Conservation (phyloP, 2,888 invertebrate species). For the Cerceris ruficornis region DNA sequence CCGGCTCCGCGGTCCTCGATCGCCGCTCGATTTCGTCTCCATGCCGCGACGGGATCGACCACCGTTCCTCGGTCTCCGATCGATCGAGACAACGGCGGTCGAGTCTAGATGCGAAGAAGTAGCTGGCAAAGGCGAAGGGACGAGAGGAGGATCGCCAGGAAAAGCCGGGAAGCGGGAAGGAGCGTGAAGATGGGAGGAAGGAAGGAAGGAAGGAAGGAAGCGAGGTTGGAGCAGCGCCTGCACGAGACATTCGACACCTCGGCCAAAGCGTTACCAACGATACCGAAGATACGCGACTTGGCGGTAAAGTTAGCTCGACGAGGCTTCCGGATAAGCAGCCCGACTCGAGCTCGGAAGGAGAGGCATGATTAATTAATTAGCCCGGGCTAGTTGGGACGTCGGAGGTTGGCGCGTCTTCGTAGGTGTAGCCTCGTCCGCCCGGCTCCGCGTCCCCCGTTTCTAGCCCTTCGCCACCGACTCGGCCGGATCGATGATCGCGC, state of each 20-base stretch:
- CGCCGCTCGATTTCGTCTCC: not conserved
- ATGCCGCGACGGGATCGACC: too few relatives aligned
- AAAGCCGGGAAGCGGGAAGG: slow-evolving; percentile 20
- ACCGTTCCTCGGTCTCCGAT: too few relatives aligned
- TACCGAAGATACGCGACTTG: slow-evolving; percentile 81
- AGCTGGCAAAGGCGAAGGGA: slow-evolving; percentile 58
- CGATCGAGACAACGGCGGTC: not conserved
- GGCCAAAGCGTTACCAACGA: slow-evolving; percentile 77
- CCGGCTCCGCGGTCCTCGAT: not conserved
- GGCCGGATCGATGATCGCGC: slow-evolving; percentile 51
- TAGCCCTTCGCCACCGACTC: slow-evolving; percentile 36
- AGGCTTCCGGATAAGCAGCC: slow-evolving; percentile 76
- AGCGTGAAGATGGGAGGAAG: slow-evolving; percentile 4
- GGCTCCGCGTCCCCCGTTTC: slow-evolving; percentile 24
- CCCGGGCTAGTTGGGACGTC: slow-evolving; percentile 76
- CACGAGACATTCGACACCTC: slow-evolving; percentile 80
- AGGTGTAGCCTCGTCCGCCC: slow-evolving; percentile 32
- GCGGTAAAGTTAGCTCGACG: slow-evolving; percentile 77
- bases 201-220: slow-evolving; percentile 46
- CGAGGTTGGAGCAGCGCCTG: slow-evolving; percentile 73
- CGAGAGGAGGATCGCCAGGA: slow-evolving; percentile 36
- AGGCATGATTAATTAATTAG: slow-evolving; percentile 82
- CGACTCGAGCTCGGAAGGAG: slow-evolving; percentile 71
- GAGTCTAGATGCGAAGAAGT: slow-evolving; percentile 72
- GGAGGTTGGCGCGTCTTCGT: slow-evolving; percentile 38